Evolutionary conservation across 1,140 invertebrate species (phyloP).

Genomic region (Coenobita brevimanus): DNA sequence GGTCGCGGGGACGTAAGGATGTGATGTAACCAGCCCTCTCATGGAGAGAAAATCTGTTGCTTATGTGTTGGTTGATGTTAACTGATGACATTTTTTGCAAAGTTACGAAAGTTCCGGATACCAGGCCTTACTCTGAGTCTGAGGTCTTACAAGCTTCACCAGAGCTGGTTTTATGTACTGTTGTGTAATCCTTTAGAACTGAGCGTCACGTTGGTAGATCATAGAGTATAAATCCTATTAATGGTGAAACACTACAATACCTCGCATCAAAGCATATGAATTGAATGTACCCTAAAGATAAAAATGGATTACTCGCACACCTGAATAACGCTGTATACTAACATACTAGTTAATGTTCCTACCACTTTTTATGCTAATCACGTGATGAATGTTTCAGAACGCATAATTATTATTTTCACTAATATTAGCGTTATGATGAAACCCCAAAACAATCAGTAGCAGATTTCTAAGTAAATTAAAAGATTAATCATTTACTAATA

Average conservation of each 20-base stretch:
- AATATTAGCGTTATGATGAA: conserved; percentile 49
- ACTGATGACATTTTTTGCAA: conserved; percentile 64
- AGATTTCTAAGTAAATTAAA: conserved; percentile 47
- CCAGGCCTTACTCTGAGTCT: conserved; percentile 64
- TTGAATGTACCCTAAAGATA: conserved; percentile 53
- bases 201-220: conserved; percentile 60
- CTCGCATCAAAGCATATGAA: conserved; percentile 67
- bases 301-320: conserved; percentile 43
- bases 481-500: conserved; percentile 48
- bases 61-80: conserved; percentile 65
- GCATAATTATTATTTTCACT: conserved; percentile 65
- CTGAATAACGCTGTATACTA: conserved; percentile 60
- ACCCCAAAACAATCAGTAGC: conserved; percentile 62
- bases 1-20: conserved; percentile 40
- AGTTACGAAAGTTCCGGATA: conserved; percentile 66
- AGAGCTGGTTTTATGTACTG: conserved; percentile 65
- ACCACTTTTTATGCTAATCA: conserved; percentile 67
- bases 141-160: conserved; percentile 66
- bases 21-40: conserved; percentile 5
- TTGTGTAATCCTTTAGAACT: conserved; percentile 64
- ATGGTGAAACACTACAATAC: conserved; percentile 67
- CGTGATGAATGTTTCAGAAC: conserved; percentile 65
- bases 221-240: conserved; percentile 66
- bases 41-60: conserved; percentile 51
- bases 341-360: conserved; percentile 65